Evolutionary conservation across 2,797 vertebrate species (phyloP).

Genomic region (Sebastes ruberrimus): DNA sequence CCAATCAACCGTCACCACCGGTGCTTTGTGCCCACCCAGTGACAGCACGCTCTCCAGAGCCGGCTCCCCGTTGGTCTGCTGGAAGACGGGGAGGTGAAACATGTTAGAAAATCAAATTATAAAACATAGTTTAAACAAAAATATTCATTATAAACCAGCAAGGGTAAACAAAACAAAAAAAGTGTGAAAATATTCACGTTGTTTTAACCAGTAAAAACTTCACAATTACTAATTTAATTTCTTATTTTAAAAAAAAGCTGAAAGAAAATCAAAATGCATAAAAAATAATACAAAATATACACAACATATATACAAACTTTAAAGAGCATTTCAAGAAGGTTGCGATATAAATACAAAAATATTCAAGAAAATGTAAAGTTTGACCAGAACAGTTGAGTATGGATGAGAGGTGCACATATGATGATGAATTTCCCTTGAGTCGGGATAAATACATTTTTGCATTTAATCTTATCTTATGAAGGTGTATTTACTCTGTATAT

Average conservation of each 20-base stretch:
- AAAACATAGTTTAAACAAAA: not conserved
- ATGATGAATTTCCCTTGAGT: not conserved
- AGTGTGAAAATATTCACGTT: not conserved
- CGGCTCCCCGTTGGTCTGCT: slow-evolving; percentile 88
- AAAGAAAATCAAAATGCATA: not conserved
- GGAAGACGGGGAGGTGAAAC: not conserved
- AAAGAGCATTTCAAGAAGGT: not conserved
- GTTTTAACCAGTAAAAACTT: not conserved
- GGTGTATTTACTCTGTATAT: slow-evolving; percentile 88
- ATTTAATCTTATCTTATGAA: not conserved
- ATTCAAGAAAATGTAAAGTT: not conserved
- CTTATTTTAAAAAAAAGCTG: not conserved
- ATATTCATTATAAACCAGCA: not conserved
- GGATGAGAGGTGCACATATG: not conserved
- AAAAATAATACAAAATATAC: not conserved
- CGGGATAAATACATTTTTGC: not conserved
- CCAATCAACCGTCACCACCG: slow-evolving; percentile 97
- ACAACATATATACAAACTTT: not conserved
- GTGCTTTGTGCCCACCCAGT: slow-evolving; percentile 93
- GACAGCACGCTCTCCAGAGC: slow-evolving; percentile 89
- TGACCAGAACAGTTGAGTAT: not conserved
- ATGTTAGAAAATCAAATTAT: not conserved
- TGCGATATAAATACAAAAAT: not conserved
- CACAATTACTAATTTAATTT: not conserved
- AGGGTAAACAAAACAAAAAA: no score